Conservation (phyloP, 2,113 vertebrate species). For the Salvelinus namaycush region DNA sequence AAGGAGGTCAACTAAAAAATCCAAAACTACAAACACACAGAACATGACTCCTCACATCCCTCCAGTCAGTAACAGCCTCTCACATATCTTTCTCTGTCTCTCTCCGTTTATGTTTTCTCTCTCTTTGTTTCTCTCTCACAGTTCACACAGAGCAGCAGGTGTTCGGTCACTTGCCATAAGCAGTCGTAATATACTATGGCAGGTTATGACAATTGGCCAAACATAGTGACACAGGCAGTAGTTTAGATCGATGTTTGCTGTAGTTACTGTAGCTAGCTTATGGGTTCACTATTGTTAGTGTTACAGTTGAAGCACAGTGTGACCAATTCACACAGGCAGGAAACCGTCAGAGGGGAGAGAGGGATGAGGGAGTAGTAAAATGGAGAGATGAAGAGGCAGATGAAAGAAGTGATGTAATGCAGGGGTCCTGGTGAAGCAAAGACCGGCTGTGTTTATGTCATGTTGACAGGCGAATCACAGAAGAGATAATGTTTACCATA, state of each 20-base stretch:
- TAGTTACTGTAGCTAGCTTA: no score
- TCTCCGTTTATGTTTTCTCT: background rate
- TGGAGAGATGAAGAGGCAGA: slow-evolving; percentile 8
- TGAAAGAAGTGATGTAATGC: background rate
- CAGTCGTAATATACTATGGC: background rate
- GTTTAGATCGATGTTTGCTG: no score
- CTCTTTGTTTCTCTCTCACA: background rate
- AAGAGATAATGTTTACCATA: background rate
- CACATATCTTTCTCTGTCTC: background rate
- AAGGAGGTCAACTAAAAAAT: slow-evolving; percentile 5
- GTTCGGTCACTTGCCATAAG: background rate
- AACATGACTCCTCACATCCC: background rate
- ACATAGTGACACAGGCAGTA: background rate
- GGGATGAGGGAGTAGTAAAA: background rate
- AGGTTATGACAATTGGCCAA: background rate
- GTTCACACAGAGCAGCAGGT: background rate
- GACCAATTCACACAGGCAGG: background rate
- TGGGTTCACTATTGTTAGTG: background rate
- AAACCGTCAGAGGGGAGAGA: background rate
- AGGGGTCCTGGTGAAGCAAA: slow-evolving; percentile 29
- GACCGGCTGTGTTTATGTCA: slow-evolving; percentile 47
- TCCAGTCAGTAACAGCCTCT: background rate
- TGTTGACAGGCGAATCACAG: slow-evolving; percentile 23
- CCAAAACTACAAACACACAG: slow-evolving; percentile 13
- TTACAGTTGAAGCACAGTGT: background rate